Base-by-base conservation (phyloP, 2,888 invertebrate species). In the Anthophora plumipes region DNA sequence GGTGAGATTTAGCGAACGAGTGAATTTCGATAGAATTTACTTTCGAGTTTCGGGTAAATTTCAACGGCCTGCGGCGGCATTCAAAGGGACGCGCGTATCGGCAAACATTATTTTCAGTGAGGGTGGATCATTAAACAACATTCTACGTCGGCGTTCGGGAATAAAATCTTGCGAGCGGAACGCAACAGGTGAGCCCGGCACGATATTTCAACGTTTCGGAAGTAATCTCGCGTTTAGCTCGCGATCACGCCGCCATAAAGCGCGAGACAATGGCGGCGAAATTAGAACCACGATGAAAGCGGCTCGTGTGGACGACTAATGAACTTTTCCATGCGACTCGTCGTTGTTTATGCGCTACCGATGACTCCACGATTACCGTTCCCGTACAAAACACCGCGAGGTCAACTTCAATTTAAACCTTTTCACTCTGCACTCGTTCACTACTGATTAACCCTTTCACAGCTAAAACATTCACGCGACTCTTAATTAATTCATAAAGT, bases 161-260 rank as follows among this genome's bases (percentile, higher is more conserved):
- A 82, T 66, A 75, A 82, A 82, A 80, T 82, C 81, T 82, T 67
- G 75, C 50, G 20, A 20, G 20, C 52, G n/a, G 0, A 69, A 20
- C 39, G 82, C 82, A 82, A 82, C 82, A 82, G 82, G 82, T 82
- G 82, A 82, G 60, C 69, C 55, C 63, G 4, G 31, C 81, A 69
- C 81, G 75, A 74, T 73, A 77, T 82, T 82, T 77, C 72, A 77
- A 31, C 68, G 69, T 82, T 81, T 73, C 81, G 69, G 73, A 77
- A 81, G 69, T 81, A 82, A 81, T 82, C 82, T 82, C 76, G 76
- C 68, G 80, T 76, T 72, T 71, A 60, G 71, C 81, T 64, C 46
- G 17, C 73, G 63, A 79, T 79, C 64, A 59, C 70, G 70, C 69
- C 5, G 64, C 59, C 69, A 64, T 77, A 77, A 79, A 79, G 70